Base-by-base conservation (phyloP, 1,140 invertebrate species). In the Araneus ventricosus region DNA sequence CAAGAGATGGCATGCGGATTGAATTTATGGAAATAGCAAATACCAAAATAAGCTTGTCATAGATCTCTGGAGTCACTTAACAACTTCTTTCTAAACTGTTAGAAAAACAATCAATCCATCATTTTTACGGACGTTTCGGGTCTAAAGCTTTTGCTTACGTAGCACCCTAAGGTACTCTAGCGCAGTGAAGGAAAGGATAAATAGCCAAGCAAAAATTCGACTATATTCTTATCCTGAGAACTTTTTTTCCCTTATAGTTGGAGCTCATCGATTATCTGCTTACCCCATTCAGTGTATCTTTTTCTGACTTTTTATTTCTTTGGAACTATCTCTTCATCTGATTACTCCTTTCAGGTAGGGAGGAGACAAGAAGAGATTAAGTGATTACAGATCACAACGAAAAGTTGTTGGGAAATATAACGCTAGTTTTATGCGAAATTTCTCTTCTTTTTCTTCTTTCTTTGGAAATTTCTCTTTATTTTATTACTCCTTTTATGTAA, bases 341-440 rank as follows among this genome's bases (percentile, higher is more conserved):
- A 45, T 82, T 45, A 82, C 79, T 10, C 10, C 0, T 45, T n/a
- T 45, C 5, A 82, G 22, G 20, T 82, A 6, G 5, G 27, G 67
- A 27, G 63, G n/a, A n/a, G n/a, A n/a, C n/a, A n/a, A n/a, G 27
- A 10, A 14, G 27, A 45, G 79, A 41, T 82, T 82, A 82, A 82
- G 20, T 45, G 39, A 82, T 45, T 82, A 82, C 22, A 39, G 22
- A 82, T 45, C 37, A 41, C 79, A 2, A n/a, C 37, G 27, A 45
- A 82, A 45, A 82, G 37, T 41, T 41, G 34, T 80, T 39, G 75
- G 75, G 75, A 24, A 80, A 80, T 34, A 41, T 41, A 39, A 80
- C 75, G 39, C 75, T 37, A 80, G 34, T 80, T 80, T 80, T 39
- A 41, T 80, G 75, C 75, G 75, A 80, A 80, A 80, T 39, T 80